Evolutionary conservation across 2,888 invertebrate species (phyloP).

Genomic region (Galerucella calmariensis): DNA sequence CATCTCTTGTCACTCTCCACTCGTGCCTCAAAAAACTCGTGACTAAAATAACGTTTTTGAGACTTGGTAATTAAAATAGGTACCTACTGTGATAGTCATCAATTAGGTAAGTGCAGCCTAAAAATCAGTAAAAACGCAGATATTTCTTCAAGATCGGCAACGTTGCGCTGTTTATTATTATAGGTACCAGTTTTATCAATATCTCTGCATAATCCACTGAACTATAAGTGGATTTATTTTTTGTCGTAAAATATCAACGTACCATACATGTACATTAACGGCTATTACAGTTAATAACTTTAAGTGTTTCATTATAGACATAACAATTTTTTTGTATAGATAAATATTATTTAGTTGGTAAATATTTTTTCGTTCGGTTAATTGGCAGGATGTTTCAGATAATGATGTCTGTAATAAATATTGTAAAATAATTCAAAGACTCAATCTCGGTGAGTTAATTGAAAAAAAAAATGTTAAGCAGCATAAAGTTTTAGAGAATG

Average conservation of each 20-base stretch:
- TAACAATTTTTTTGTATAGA: neutral
- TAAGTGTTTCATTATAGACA: neutral
- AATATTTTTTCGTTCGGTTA: neutral
- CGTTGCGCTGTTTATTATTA: neutral
- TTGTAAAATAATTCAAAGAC: neutral
- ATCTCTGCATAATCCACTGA: neutral
- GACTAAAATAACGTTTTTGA: too few relatives aligned
- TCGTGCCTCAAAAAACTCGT: too few relatives aligned
- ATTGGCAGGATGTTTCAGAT: neutral
- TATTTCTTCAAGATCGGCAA: neutral
- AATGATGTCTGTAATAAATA: neutral
- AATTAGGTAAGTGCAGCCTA: neutral
- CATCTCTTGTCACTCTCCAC: too few relatives aligned
- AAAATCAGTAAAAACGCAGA: neutral
- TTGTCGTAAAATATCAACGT: neutral
- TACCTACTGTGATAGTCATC: too few relatives aligned
- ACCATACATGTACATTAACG: neutral
- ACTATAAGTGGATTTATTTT: slow-evolving; percentile 4
- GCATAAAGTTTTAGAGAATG: neutral
- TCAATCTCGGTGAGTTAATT: neutral
- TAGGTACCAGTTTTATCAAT: neutral
- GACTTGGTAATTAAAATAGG: too few relatives aligned
- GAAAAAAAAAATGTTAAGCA: neutral
- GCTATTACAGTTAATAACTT: neutral
- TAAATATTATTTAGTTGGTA: neutral